Base-by-base conservation (phyloP, 2,888 invertebrate species). In the Pristionchus mayeri region DNA sequence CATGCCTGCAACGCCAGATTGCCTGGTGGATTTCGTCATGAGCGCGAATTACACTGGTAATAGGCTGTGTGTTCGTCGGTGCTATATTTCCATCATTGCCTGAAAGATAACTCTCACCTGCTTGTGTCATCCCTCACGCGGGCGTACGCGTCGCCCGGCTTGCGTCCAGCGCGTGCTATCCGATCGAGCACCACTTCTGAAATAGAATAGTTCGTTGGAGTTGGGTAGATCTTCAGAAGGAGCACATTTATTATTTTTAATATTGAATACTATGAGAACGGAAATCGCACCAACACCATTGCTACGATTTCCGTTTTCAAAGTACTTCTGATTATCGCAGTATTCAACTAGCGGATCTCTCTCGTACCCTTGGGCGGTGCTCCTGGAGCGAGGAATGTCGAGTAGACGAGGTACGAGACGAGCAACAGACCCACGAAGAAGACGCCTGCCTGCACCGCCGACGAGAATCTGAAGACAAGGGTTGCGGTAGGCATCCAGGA, bases 401-500 rank as follows among this genome's bases (percentile, higher is more conserved):
- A 18, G 79, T 52, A 54, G 54, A 79, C 21, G 52, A 79, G 34
- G 34, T 40, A 50, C 7, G 79, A 79, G 52, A 79, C 30, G 34
- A 54, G 18, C 52, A 79, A 13, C 52, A 79, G 79, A 34, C 79
- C 79, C n/a, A 24, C 34, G 34, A 79, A 54, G 79, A 79, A 79
- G 52, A 27, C n/a, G 9, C 52, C 11, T 13, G 52, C 34, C 54
- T 79, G 79, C 79, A 79, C 79, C 1, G 27, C 24, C 11, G 79
- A 79, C 21, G 79, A 79, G 79, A 79, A 79, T 13, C 79, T 79
- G 79, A 27, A 11, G n/a, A 37, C 4, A 37, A 21, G 37, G 67
- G 30, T 2, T 63, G 34, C 63, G 63, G 34, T 63, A 63, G 34
- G 11, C 34, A 63, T 30, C n/a, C 34, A 63, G 63, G 4, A 63